These are phyloP conservation scores for Onychostoma macrolepis DNA, from an alignment of 2,113 vertebrate genomes.

Conservation along the genomic window DNA sequence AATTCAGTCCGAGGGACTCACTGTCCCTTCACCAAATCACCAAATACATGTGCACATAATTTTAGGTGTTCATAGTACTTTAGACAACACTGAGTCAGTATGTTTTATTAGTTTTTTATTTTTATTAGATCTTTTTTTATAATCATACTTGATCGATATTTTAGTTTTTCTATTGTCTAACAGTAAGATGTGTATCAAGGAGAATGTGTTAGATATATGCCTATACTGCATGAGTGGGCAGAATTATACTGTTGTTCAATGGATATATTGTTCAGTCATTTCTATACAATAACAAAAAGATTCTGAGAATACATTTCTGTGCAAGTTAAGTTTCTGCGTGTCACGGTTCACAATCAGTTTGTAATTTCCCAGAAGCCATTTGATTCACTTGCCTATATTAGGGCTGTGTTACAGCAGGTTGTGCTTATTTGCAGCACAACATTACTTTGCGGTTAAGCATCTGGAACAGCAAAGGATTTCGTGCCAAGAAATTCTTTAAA, in stretches of 20 bases:
- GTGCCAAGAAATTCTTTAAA: conserved; percentile 21
- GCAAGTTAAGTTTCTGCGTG: neutral
- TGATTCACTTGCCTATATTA: conserved; percentile 43
- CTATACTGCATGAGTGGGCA: neutral
- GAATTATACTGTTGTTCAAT: neutral
- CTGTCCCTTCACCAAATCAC: neutral
- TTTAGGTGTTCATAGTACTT: neutral
- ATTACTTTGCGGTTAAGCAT: conserved; percentile 22
- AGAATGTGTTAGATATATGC: neutral
- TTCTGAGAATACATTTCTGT: neutral
- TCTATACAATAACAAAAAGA: neutral
- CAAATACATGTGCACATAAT: neutral
- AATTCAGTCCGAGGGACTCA: neutral
- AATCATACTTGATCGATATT: neutral
- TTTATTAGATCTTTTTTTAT: neutral
- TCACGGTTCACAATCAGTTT: neutral
- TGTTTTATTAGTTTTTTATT: neutral
- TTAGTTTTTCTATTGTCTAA: neutral
- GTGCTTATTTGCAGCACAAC: neutral
- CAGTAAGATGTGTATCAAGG: neutral
- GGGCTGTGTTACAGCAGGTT: neutral
- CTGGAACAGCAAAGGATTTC: conserved; percentile 3
- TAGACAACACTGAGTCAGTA: neutral
- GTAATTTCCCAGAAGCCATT: neutral
- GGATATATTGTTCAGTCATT: neutral